Base-by-base conservation (phyloP, 1,140 invertebrate genomes). In the Aphidius ervi region DNA sequence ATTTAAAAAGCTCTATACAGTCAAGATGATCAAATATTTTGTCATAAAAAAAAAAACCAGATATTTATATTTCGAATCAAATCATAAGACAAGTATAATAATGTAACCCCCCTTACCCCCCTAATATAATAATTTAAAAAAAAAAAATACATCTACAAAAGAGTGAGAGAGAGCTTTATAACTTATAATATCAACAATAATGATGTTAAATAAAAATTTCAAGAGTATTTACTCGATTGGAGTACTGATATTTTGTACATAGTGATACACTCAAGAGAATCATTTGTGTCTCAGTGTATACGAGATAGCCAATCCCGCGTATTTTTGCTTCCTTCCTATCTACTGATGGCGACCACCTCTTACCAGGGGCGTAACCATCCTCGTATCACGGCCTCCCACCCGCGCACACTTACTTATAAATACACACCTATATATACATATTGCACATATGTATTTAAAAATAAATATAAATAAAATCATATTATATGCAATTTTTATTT, bases 241-340 rank as follows among this genome's bases (percentile, higher is more conserved):
- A 63, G 68, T 71, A 72, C 67, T 62, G 68, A 16, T 16, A 16
- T 16, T 16, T 16, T 16, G 16, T 16, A 16, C 16, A 16, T 16
- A 16, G 16, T 16, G 16, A 16, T 16, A 16, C 16, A 16, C 16
- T 16, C 16, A 1, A 74, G 70, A 75, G 69, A 31, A 31, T 67
- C 69, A 63, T 59, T 72, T 63, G 67, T 69, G 68, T 72, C 67
- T 63, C 66, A 31, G 23, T 31, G 49, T 42, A 68, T 67, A 72
- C 73, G 70, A 67, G 75, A 74, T 74, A 77, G 74, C 76, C 75
- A 78, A 78, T 78, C 76, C 74, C 71, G 70, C 39, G 74, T 76
- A 77, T 75, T 78, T 77, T 74, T 72, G 71, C 76, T 78, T 77
- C 76, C 75, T 75, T 76, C 76, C 75, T 75, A 76, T 74, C 40